These are phyloP conservation scores for Oostethus manadensis DNA, from an alignment of 2,113 vertebrate genomes.

Conservation along the genomic window DNA sequence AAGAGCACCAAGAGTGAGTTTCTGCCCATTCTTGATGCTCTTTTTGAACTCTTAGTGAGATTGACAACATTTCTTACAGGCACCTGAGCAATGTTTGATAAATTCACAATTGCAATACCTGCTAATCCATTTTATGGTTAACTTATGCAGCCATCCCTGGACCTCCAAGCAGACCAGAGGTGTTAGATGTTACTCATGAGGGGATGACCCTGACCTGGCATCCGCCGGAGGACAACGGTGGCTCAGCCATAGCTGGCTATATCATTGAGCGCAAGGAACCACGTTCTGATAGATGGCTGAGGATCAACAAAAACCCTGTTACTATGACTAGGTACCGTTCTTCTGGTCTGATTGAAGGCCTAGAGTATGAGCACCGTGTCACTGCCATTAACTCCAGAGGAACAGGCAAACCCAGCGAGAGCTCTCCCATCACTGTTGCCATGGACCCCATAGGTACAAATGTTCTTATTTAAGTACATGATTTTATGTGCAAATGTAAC, in stretches of 20 bases:
- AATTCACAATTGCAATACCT: neutral
- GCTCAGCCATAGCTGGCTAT: constrained; percentile 87
- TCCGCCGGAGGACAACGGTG: constrained; percentile 87
- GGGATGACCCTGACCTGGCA: constrained; percentile 96
- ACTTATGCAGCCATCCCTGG: constrained; percentile 80
- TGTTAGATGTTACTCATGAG: constrained; percentile 89
- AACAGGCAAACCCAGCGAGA: constrained; percentile 85
- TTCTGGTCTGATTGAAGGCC: constrained; percentile 88
- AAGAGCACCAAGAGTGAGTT: constrained; percentile 92
- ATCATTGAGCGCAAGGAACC: constrained; percentile 95
- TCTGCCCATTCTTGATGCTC: neutral
- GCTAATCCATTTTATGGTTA: neutral
- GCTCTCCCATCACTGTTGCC: constrained; percentile 82
- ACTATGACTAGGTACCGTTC: constrained; percentile 97
- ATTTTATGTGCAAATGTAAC: neutral
- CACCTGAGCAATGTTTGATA: neutral
- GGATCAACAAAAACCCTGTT: constrained; percentile 89
- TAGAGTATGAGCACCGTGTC: constrained; percentile 92
- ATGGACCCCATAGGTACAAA: constrained; percentile 94
- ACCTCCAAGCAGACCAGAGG: constrained; percentile 85
- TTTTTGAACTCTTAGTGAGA: neutral
- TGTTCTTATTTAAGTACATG: neutral
- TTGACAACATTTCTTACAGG: neutral
- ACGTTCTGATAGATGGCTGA: constrained; percentile 89
- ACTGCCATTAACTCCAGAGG: constrained; percentile 95